phyloP scores from a whole-genome alignment of 2,113 vertebrate genomes.

The Cariama cristata region DNA sequence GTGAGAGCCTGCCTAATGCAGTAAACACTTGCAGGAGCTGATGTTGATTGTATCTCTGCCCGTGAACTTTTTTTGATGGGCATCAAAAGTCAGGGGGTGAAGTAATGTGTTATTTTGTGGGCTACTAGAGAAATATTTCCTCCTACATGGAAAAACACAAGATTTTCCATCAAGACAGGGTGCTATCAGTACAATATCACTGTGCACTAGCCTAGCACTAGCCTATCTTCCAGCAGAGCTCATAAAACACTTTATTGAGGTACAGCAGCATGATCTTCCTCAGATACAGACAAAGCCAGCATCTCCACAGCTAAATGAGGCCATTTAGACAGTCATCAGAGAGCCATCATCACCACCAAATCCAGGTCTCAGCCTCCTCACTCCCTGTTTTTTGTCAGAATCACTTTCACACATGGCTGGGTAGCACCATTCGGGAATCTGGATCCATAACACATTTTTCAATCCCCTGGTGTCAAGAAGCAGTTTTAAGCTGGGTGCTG shows the following conservation, averaged over 20 bases:
- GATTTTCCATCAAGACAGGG: not conserved
- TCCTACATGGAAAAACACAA: not conserved
- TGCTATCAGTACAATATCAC: not conserved
- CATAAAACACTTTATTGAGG: not conserved
- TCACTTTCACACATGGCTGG: not conserved
- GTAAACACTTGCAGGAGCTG: not conserved
- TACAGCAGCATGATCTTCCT: not conserved
- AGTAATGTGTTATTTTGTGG: not conserved
- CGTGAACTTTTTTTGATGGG: not conserved
- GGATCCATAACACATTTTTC: not conserved
- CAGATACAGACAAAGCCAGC: not conserved
- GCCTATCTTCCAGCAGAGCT: not conserved
- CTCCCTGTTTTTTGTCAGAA: not conserved
- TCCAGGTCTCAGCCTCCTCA: not conserved
- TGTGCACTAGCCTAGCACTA: not conserved
- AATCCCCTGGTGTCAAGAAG: not conserved
- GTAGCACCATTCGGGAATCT: not conserved
- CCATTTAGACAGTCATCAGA: not conserved
- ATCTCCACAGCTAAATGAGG: not conserved
- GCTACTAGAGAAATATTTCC: not conserved
- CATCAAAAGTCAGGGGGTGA: not conserved
- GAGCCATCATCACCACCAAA: not conserved
- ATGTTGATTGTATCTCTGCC: not conserved
- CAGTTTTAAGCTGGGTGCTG: not conserved
- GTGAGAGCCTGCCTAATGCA: not conserved